Evolutionary conservation across 2,797 vertebrate genomes (phyloP).

Genomic region (Mus spretus): DNA sequence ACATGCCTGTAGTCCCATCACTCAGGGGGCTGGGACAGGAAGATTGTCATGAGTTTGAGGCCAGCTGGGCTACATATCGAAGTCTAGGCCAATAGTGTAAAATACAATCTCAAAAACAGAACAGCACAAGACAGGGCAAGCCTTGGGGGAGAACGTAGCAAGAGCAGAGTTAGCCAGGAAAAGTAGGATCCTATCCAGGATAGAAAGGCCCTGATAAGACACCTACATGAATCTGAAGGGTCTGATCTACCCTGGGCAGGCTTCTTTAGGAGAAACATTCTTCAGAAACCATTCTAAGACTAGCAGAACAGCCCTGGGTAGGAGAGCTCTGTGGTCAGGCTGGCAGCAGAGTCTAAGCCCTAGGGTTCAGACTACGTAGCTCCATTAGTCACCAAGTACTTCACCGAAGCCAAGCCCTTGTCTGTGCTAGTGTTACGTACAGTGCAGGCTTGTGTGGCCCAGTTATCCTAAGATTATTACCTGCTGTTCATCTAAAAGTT

Average conservation of each 20-base stretch:
- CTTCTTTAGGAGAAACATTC: background rate
- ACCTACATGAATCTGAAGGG: background rate
- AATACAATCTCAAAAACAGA: background rate
- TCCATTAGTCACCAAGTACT: background rate
- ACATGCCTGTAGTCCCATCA: background rate
- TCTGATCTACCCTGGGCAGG: background rate
- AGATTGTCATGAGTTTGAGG: background rate
- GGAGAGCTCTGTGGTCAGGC: accelerated
- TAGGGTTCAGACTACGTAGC: accelerated
- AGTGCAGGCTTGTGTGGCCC: background rate
- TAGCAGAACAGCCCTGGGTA: no score
- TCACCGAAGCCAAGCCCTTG: background rate
- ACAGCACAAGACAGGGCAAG: background rate
- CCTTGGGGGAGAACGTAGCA: background rate
- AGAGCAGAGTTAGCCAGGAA: background rate
- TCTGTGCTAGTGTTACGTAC: background rate
- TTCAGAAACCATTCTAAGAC: background rate
- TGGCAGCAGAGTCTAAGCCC: accelerated
- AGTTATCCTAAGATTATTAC: background rate
- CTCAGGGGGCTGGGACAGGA: background rate
- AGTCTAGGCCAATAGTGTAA: background rate
- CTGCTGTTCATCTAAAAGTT: slow-evolving; percentile 6
- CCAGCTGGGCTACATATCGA: background rate
- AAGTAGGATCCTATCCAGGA: background rate
- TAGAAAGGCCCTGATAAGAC: background rate